A percentile compares a stretch with the other conserved stretches of the same genome.
Evolutionary conservation across 2,797 vertebrate species (phyloP).

Genomic region (Falco concolor): DNA sequence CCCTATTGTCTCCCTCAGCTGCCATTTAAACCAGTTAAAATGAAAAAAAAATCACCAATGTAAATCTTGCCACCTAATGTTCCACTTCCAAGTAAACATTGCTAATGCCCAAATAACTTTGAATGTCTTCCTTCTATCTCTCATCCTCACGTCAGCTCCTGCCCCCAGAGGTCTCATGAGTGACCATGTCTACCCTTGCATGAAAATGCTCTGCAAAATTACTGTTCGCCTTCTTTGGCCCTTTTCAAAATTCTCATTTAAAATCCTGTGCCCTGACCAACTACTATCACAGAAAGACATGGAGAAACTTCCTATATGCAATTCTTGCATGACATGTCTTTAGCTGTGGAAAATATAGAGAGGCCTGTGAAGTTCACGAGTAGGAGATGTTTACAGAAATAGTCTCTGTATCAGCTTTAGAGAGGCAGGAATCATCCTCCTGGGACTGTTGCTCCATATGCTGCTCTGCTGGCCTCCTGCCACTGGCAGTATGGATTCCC

Average conservation of each 20-base stretch:
- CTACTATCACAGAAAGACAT: background rate
- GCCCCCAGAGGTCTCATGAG: background rate
- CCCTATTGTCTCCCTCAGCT: background rate
- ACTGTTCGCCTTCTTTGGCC: background rate
- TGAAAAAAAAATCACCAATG: background rate
- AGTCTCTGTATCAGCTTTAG: conserved; percentile 10
- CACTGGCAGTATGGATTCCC: conserved; percentile 35
- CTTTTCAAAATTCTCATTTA: background rate
- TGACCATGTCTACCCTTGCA: background rate
- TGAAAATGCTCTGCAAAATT: background rate
- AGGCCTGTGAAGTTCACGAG: background rate
- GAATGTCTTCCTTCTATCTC: background rate
- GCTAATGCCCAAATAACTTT: background rate
- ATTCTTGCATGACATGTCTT: background rate
- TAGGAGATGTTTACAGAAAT: conserved; percentile 42
- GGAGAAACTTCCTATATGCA: background rate
- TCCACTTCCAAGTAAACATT: background rate
- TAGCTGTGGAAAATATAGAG: background rate
- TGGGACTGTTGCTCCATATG: background rate
- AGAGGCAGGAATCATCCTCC: conserved; percentile 6
- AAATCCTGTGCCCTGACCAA: background rate
- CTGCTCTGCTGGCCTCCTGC: conserved; percentile 34
- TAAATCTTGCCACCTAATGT: background rate
- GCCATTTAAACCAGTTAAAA: conserved; percentile 23
- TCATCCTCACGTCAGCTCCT: background rate